Conservation (phyloP, 2,888 invertebrate genomes). For the Linyphia triangularis region DNA sequence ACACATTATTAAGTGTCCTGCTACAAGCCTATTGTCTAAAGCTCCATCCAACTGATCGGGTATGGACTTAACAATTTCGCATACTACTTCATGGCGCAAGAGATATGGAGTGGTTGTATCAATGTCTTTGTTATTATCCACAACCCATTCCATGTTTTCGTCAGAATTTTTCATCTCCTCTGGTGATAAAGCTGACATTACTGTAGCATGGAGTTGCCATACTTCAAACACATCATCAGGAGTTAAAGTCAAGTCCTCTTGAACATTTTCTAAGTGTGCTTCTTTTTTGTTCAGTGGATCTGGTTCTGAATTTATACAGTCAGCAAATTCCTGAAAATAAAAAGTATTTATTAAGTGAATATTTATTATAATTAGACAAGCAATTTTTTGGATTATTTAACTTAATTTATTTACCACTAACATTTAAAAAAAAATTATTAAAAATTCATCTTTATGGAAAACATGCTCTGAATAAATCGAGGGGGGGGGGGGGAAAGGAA, state of each 20-base stretch:
- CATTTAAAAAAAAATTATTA: no score
- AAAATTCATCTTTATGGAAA: no score
- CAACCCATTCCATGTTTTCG: not conserved
- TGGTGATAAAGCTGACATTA: slow-evolving; percentile 8
- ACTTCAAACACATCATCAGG: slow-evolving; percentile 58
- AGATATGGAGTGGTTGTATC: slow-evolving; percentile 60
- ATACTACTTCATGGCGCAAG: slow-evolving; percentile 63
- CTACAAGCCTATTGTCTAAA: slow-evolving; percentile 18
- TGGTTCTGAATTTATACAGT: slow-evolving; percentile 4
- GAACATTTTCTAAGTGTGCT: not conserved
- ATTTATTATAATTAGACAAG: not conserved
- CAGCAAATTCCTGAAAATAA: slow-evolving; percentile 37
- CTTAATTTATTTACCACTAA: not conserved
- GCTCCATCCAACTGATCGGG: slow-evolving; percentile 21
- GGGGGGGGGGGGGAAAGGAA: no score
- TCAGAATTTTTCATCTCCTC: not conserved
- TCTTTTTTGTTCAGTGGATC: not conserved
- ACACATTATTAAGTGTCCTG: slow-evolving; percentile 35
- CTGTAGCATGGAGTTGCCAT: slow-evolving; percentile 53
- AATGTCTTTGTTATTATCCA: not conserved
- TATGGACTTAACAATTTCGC: slow-evolving; percentile 1
- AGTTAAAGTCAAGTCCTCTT: not conserved
- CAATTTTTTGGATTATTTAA: no score
- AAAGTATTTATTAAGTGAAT: no score
- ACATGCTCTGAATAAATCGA: no score